phyloP scores from a whole-genome alignment of 2,797 vertebrate species.

The Sebastes flavidus region DNA sequence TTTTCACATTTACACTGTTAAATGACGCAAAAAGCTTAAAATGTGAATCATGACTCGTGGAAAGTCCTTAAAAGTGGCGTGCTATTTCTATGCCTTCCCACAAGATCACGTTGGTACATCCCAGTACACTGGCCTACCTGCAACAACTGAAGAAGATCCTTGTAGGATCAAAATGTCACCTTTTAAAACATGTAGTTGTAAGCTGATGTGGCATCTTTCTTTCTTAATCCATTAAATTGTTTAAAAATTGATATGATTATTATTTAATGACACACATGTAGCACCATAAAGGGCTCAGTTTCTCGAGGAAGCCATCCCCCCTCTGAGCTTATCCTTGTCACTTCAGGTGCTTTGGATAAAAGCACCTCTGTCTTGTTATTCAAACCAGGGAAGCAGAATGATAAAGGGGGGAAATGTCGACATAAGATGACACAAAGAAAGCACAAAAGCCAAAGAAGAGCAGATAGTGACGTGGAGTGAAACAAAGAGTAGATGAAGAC shows the following conservation, averaged over 20 bases:
- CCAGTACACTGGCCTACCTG: background rate
- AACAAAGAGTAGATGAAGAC: constrained; percentile 63
- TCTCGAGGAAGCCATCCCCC: background rate
- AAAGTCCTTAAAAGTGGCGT: background rate
- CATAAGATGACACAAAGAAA: constrained; percentile 37
- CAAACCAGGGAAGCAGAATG: constrained; percentile 17
- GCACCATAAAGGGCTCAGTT: background rate
- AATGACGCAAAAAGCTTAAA: background rate
- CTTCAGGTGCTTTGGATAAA: constrained; percentile 37
- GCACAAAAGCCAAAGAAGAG: constrained; percentile 26
- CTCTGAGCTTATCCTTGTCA: constrained; percentile 2
- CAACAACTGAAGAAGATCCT: background rate
- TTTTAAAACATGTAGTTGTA: background rate
- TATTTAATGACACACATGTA: constrained; percentile 24
- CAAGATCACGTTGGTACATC: background rate
- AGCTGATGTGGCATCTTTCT: background rate
- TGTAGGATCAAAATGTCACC: background rate
- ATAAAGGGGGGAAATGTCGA: constrained; percentile 23
- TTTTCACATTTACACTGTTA: too few relatives aligned
- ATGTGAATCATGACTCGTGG: background rate
- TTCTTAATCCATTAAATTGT: background rate
- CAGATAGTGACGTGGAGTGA: constrained; percentile 40
- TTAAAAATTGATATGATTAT: background rate
- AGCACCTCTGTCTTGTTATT: constrained; percentile 42
- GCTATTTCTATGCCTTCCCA: background rate